phyloP scores from a whole-genome alignment of 1,140 invertebrate species.

The Aphelenchoides besseyi region DNA sequence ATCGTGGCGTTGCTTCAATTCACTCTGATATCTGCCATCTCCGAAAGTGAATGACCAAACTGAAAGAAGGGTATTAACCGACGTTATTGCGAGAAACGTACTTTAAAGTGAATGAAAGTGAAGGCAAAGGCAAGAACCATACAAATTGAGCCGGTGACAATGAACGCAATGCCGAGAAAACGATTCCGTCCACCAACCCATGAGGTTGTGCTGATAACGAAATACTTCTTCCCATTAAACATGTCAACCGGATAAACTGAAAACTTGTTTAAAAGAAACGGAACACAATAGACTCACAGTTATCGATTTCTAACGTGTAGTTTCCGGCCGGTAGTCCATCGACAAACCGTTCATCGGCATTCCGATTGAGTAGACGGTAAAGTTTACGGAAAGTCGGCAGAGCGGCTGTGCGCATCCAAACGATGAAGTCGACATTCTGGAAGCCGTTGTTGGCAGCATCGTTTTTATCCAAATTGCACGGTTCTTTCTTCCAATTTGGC shows the following conservation, averaged over 20 bases:
- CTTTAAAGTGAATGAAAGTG: slow-evolving; percentile 78
- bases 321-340: slow-evolving; percentile 40
- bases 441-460: slow-evolving; percentile 88
- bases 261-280: slow-evolving; percentile 26
- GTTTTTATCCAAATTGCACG: slow-evolving; percentile 66
- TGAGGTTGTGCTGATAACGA: slow-evolving; percentile 92
- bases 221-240: slow-evolving; percentile 88
- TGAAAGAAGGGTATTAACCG: neutral
- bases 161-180: slow-evolving; percentile 93
- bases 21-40: slow-evolving; percentile 7
- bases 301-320: slow-evolving; percentile 32
- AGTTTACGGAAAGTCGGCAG: slow-evolving; percentile 91
- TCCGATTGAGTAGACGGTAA: slow-evolving; percentile 70
- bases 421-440: slow-evolving; percentile 91
- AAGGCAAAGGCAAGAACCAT: slow-evolving; percentile 83
- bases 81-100: neutral
- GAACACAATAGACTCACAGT: slow-evolving; percentile 32
- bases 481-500: slow-evolving; percentile 73
- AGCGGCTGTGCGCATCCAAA: slow-evolving; percentile 96
- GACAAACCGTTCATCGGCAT: neutral
- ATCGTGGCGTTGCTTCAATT: no score
- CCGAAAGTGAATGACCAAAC: neutral
- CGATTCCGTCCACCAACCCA: slow-evolving; percentile 93
- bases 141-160: slow-evolving; percentile 91
- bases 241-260: slow-evolving; percentile 75